Percentiles rank a stretch among this genome's conserved stretches.
Conservation (phyloP, 2,888 invertebrate species). For the Craniophora ligustri region DNA sequence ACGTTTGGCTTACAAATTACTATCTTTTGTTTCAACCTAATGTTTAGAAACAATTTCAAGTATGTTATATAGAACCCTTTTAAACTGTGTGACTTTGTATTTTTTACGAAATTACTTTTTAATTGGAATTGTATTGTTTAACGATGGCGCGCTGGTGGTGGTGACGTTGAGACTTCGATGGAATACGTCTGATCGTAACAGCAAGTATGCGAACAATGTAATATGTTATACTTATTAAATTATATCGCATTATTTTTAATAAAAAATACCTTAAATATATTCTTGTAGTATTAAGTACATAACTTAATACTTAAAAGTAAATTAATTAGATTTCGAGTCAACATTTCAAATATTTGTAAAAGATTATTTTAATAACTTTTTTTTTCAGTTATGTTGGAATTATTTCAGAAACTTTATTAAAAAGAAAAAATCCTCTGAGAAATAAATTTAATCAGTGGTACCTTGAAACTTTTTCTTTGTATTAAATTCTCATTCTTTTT, state of each 20-base stretch:
- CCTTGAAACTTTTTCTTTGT: too few relatives aligned
- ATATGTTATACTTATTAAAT: constrained; percentile 19
- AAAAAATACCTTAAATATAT: constrained; percentile 3
- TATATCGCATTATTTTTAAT: too few relatives aligned
- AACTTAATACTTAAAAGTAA: constrained; percentile 2
- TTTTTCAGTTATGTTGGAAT: too few relatives aligned
- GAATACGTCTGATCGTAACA: constrained; percentile 23
- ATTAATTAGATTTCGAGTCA: not conserved
- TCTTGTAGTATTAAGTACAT: too few relatives aligned
- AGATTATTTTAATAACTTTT: too few relatives aligned
- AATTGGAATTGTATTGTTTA: constrained; percentile 49
- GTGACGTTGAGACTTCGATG: constrained; percentile 16
- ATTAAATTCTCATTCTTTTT: too few relatives aligned
- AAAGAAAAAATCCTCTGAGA: too few relatives aligned
- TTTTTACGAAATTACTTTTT: constrained; percentile 52
- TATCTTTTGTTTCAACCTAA: constrained; percentile 62
- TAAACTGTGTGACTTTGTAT: constrained; percentile 41
- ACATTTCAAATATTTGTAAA: not conserved
- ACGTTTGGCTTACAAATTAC: constrained; percentile 65
- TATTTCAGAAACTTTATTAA: too few relatives aligned
- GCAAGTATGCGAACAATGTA: constrained; percentile 34
- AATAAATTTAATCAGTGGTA: too few relatives aligned
- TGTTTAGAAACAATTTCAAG: constrained; percentile 44
- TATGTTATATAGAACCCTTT: constrained; percentile 39
- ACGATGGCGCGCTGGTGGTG: too few relatives aligned